These are phyloP conservation scores for Ariopsis seemanni DNA, from an alignment of 2,113 vertebrate species.

Conservation along the genomic window DNA sequence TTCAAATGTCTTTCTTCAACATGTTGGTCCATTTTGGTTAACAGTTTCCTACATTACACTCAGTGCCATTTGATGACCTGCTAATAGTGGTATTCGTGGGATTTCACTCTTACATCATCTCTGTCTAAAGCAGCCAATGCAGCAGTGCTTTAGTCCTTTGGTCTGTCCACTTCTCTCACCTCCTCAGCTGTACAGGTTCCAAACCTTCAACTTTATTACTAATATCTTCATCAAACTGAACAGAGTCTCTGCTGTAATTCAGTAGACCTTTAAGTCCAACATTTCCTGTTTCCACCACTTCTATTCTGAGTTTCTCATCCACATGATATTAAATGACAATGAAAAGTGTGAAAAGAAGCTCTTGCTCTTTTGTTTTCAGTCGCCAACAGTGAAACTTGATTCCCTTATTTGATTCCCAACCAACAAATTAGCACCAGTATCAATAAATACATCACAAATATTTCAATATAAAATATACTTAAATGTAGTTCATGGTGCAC, in stretches of 20 bases:
- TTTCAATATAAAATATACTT: not conserved
- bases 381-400: not conserved
- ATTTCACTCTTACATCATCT: not conserved
- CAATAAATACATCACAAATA: not conserved
- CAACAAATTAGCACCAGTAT: not conserved
- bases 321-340: not conserved
- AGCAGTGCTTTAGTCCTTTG: not conserved
- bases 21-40: not conserved
- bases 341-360: not conserved
- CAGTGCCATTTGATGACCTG: not conserved
- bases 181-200: not conserved
- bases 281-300: not conserved
- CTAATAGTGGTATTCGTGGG: not conserved
- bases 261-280: not conserved
- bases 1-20: not conserved
- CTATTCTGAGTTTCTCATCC: not conserved
- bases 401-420: not conserved
- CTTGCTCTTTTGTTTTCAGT: not conserved
- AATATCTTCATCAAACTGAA: not conserved
- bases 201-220: not conserved
- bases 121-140: not conserved
- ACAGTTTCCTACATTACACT: not conserved
- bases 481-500: not conserved
- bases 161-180: not conserved
- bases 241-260: not conserved